phyloP scores from a whole-genome alignment of 2,797 vertebrate species.

The Poecilia picta region DNA sequence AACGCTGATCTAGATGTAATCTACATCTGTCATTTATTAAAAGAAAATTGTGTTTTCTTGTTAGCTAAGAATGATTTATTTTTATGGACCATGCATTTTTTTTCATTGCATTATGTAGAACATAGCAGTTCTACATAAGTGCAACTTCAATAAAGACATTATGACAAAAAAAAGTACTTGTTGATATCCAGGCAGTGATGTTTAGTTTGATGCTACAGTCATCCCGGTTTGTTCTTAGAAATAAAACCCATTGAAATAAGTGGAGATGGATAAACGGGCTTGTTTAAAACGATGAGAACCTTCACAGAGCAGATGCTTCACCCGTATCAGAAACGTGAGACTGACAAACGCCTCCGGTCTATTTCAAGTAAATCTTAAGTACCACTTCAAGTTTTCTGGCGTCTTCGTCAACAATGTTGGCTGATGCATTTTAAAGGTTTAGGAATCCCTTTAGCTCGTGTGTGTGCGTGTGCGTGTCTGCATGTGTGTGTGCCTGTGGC shows the following conservation, averaged over 20 bases:
- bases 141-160: neutral
- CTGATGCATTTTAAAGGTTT: constrained; percentile 44
- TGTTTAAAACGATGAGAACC: neutral
- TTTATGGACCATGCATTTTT: neutral
- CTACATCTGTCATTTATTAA: neutral
- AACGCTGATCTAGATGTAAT: too few relatives aligned
- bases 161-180: neutral
- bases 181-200: neutral
- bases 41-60: neutral
- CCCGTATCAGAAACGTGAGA: neutral
- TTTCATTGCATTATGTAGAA: neutral
- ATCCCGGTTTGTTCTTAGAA: neutral
- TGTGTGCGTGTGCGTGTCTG: constrained; percentile 19
- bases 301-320: neutral
- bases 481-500: neutral
- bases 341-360: neutral
- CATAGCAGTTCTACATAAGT: neutral
- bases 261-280: neutral
- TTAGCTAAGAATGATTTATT: neutral
- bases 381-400: neutral
- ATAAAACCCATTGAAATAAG: neutral
- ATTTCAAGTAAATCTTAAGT: constrained; percentile 5
- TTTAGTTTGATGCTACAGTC: neutral
- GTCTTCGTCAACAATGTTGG: neutral
- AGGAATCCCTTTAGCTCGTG: constrained; percentile 47